Percentiles rank a stretch among this genome's conserved stretches.
These are phyloP conservation scores for crab-eating macaque (Macaca fascicularis) DNA, from an alignment of 2,113 vertebrate species.

Conservation along the genomic window DNA sequence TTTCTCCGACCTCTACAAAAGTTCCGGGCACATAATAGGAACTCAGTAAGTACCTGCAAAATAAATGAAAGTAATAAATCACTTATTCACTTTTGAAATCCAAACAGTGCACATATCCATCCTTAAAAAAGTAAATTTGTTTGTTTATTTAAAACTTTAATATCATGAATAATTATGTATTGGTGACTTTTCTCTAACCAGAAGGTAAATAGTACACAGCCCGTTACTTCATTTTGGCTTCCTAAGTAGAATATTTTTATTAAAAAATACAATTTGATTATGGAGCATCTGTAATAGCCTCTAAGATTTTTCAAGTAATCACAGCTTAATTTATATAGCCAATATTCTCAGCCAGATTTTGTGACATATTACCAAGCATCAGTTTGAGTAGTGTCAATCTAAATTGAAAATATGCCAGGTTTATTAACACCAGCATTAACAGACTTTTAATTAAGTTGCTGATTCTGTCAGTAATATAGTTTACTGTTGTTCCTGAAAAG, in stretches of 20 bases:
- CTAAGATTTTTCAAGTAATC: conserved; percentile 42
- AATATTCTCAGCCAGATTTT: conserved; percentile 56
- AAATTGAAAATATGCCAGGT: conserved; percentile 74
- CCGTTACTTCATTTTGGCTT: conserved; percentile 23
- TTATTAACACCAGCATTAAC: conserved; percentile 73
- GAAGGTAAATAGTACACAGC: background rate
- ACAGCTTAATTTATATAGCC: conserved; percentile 3
- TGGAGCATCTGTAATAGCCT: conserved; percentile 41
- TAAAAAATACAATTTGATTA: background rate
- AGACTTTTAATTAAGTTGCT: conserved; percentile 72
- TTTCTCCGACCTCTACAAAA: background rate
- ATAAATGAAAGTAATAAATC: background rate
- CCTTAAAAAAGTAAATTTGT: background rate
- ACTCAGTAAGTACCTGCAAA: background rate
- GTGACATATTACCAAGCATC: conserved; percentile 48
- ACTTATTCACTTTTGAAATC: background rate
- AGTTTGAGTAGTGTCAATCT: conserved; percentile 58
- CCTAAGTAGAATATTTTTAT: background rate
- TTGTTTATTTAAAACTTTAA: conserved; percentile 13
- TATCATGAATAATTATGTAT: background rate
- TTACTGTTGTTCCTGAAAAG: conserved; percentile 57
- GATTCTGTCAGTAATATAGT: conserved; percentile 70
- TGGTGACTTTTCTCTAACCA: background rate
- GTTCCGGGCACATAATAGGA: background rate
- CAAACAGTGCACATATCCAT: background rate